Evolutionary conservation across 2,113 vertebrate species (phyloP), one percentile per base, ranked within the genome.

Genomic region (Nannobrachium achirus): DNA sequence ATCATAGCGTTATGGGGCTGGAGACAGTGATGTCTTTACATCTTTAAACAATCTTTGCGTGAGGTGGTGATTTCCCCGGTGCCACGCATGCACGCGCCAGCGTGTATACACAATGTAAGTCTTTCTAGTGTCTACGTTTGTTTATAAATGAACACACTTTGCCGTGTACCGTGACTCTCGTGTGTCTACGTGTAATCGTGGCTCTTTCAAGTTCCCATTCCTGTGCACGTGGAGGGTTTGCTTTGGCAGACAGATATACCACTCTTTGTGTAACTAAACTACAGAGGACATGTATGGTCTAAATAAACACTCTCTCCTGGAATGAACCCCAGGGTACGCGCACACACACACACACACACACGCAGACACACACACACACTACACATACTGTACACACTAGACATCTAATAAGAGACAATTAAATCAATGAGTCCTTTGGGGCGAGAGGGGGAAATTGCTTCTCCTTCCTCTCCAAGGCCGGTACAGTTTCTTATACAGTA

Each of bases 381-480:
- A 9, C 60, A 10, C 50, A 39, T 46, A 40, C 0, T n/a, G n/a
- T n/a, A 5, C 4, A 1, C 48, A 50, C 11, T 33, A 45, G 33
- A 61, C 59, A n/a, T 63, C 58, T 60, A 76, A 71, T 68, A 49
- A 65, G 44, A 69, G 20, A 56, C 25, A 67, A 66, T 15, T 73
- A 63, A 63, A 49, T 51, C 14, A 55, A 25, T 41, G n/a, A 15
- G 62, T 72, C 52, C 74, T 69, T n/a, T 14, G 56, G 46, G 52
- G n/a, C n/a, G n/a, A 1, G 1, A 25, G 66, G n/a, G 41, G 69
- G 65, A 68, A 84, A 76, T 53, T 38, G 39, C 19, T 56, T 25
- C 10, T 51, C 20, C 72, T 39, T 65, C 2, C 39, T 46, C 41
- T 53, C 19, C 60, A 3, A 7, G 16, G 45, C 25, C 25, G 25